Evolutionary conservation across 2,113 vertebrate species (phyloP).

Genomic region (Aegotheles bennettii): DNA sequence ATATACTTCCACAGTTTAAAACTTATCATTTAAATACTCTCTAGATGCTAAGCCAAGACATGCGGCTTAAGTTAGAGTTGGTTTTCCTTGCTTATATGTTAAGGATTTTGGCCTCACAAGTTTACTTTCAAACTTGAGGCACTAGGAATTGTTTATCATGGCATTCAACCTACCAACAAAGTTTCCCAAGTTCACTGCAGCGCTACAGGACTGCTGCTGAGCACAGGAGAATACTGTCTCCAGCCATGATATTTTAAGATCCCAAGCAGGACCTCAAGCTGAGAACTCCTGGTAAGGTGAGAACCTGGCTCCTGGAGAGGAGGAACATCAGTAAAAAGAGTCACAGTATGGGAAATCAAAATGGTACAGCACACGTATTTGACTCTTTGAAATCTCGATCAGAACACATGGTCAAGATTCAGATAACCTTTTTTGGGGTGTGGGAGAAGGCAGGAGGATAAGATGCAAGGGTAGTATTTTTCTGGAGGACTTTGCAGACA

Average conservation of each 20-base stretch:
- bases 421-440: not conserved
- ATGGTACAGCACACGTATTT: rapidly evolving
- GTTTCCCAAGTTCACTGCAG: not conserved
- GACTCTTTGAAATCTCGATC: not conserved
- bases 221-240: not conserved
- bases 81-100: not conserved
- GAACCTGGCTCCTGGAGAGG: not conserved
- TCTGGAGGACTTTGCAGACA: not conserved
- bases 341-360: not conserved
- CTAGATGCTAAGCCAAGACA: not conserved
- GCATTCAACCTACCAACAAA: not conserved
- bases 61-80: not conserved
- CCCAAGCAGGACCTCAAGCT: not conserved
- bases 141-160: not conserved
- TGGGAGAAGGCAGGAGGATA: not conserved
- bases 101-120: not conserved
- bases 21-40: not conserved
- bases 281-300: not conserved
- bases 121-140: not conserved
- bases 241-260: not conserved
- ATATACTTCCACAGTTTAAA: not conserved
- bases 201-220: not conserved
- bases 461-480: not conserved
- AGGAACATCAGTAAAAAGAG: not conserved
- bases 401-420: rapidly evolving